Evolutionary conservation across 2,888 invertebrate species (phyloP).

Genomic region (Adela reaumurella): DNA sequence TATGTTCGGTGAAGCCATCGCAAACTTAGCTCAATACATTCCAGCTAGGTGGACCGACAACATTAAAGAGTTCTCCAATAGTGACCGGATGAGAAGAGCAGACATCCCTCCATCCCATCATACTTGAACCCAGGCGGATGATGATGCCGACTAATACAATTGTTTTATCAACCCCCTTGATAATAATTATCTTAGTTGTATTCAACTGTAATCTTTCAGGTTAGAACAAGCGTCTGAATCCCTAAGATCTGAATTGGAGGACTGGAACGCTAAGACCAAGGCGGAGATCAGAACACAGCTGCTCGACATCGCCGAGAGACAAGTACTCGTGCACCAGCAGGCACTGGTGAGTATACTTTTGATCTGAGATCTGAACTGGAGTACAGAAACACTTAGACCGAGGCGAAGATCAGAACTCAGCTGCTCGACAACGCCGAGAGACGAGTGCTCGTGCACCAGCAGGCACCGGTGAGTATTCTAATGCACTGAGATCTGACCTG

Average conservation of each 20-base stretch:
- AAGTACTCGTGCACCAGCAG: conserved; percentile 25
- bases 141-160: no score
- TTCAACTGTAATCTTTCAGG: conserved; percentile 15
- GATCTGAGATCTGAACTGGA: conserved; percentile 36
- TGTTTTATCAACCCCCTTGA: no score
- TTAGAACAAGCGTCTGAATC: conserved; percentile 43
- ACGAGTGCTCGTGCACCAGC: conserved; percentile 16
- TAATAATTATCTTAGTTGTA: not conserved
- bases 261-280: conserved; percentile 38
- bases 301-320: conserved; percentile 31
- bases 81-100: no score
- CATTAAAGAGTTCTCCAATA: no score
- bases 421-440: conserved; percentile 32
- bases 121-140: no score
- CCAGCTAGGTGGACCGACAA: no score
- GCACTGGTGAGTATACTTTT: no score
- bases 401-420: conserved; percentile 26
- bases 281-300: conserved; percentile 29
- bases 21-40: no score
- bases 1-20: no score
- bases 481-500: conserved; percentile 37
- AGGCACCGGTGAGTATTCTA: conserved; percentile 19
- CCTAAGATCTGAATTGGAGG: conserved; percentile 33
- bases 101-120: no score
- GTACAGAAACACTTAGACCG: conserved; percentile 40